phyloP scores from a whole-genome alignment of 2,888 invertebrate genomes.

The Archips crataeganus region DNA sequence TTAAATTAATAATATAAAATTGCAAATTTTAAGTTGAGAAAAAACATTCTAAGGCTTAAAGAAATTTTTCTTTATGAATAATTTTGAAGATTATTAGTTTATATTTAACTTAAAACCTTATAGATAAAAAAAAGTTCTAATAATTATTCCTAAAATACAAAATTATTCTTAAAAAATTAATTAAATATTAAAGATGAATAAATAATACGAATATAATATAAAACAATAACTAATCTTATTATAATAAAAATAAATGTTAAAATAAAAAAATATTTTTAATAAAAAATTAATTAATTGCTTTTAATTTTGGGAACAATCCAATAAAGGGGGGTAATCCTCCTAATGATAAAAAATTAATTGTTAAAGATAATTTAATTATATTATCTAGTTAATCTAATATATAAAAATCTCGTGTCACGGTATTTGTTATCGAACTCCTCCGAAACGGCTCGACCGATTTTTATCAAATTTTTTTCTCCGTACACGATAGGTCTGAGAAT shows the following conservation, averaged over 20 bases:
- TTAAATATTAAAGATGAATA: conserved; percentile 76
- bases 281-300: conserved; percentile 84
- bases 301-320: conserved; percentile 88
- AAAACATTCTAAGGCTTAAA: conserved; percentile 86
- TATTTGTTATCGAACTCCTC: too few relatives aligned
- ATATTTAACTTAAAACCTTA: conserved; percentile 86
- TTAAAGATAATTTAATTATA: conserved; percentile 78
- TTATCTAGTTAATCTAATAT: too few relatives aligned
- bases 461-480: too few relatives aligned
- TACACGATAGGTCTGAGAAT: too few relatives aligned
- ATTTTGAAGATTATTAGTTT: conserved; percentile 89
- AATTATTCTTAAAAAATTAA: conserved; percentile 62
- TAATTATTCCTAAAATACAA: conserved; percentile 61
- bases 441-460: too few relatives aligned
- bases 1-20: conserved; percentile 85
- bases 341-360: conserved; percentile 84
- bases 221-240: conserved; percentile 83
- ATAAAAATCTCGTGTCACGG: too few relatives aligned
- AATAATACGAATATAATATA: conserved; percentile 84
- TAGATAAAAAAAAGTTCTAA: not conserved
- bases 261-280: conserved; percentile 70
- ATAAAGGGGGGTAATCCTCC: conserved; percentile 86
- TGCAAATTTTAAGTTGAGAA: conserved; percentile 85
- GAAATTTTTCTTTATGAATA: conserved; percentile 81
- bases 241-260: conserved; percentile 78